Conservation (phyloP, 2,113 vertebrate genomes). For the Ictidomys tridecemlineatus region DNA sequence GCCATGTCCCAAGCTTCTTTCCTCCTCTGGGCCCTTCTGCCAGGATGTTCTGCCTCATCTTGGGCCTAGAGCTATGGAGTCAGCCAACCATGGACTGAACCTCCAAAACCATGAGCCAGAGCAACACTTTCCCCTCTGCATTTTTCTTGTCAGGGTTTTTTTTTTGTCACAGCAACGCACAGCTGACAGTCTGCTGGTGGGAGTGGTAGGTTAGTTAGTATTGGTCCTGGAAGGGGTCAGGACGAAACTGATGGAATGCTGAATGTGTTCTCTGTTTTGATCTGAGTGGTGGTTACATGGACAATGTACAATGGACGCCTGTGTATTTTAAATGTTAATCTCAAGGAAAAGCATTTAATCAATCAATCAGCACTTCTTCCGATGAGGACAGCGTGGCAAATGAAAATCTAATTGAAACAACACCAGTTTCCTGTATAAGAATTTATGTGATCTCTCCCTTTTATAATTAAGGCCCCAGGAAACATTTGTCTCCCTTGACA, state of each 20-base stretch:
- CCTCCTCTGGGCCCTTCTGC: too few species aligned
- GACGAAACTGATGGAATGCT: neutral
- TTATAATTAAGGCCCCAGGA: slow-evolving; percentile 29
- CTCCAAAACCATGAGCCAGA: too few species aligned
- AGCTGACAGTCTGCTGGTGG: neutral
- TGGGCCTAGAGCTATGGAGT: too few species aligned
- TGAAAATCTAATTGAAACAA: neutral
- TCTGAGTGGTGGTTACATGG: neutral
- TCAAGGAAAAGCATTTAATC: neutral
- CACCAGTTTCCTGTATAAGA: neutral
- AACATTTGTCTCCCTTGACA: neutral
- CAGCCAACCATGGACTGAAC: too few species aligned
- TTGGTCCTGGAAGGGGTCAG: neutral
- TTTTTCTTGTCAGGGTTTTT: too few species aligned
- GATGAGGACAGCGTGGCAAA: neutral
- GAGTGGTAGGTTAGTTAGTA: neutral
- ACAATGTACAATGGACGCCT: neutral
- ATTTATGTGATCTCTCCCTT: neutral
- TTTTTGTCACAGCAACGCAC: too few species aligned
- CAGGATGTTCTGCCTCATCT: too few species aligned
- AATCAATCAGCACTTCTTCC: neutral
- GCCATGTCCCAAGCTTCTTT: too few species aligned
- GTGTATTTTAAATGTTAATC: neutral
- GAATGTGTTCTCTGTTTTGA: neutral
- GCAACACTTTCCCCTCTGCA: too few species aligned